A percentile compares a stretch with the other conserved stretches of the same genome.
Conservation (phyloP, 2,797 vertebrate genomes). For the Atherinosoma microstoma region DNA sequence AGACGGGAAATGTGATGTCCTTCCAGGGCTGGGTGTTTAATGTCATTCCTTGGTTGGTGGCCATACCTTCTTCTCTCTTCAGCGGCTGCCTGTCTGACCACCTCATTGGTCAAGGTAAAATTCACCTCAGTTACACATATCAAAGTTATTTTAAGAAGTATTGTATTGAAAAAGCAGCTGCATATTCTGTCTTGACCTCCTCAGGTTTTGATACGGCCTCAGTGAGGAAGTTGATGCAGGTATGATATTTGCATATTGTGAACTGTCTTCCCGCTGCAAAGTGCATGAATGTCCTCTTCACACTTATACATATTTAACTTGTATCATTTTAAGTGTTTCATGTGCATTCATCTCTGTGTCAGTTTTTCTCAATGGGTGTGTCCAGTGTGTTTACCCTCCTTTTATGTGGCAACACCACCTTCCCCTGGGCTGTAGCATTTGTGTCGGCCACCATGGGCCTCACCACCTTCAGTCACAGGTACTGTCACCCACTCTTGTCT, state of each 20-base stretch:
- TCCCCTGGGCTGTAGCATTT: conserved; percentile 88
- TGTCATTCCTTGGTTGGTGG: conserved; percentile 95
- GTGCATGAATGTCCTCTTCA: conserved; percentile 4
- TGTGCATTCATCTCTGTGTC: conserved; percentile 38
- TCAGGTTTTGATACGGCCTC: conserved; percentile 90
- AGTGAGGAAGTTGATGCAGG: conserved; percentile 97
- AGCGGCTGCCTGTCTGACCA: conserved; percentile 93
- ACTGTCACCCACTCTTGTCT: conserved; percentile 13
- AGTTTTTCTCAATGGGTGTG: conserved; percentile 93
- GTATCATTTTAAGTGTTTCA: conserved; percentile 11
- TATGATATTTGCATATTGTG: conserved; percentile 61
- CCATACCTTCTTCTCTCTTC: conserved; percentile 90
- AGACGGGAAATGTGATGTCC: conserved; percentile 20
- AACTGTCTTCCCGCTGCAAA: conserved; percentile 8
- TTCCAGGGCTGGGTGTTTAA: conserved; percentile 97
- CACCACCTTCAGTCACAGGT: conserved; percentile 98
- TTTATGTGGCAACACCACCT: conserved; percentile 91
- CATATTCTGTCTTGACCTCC: conserved; percentile 20
- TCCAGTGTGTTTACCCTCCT: conserved; percentile 92
- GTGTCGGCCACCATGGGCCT: conserved; percentile 92
- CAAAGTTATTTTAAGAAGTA: background rate
- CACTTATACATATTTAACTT: background rate
- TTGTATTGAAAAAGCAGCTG: background rate
- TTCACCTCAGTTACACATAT: background rate
- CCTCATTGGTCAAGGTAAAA: conserved; percentile 90